A percentile compares a stretch with the other conserved stretches of the same genome.
Evolutionary conservation across 1,140 invertebrate genomes (phyloP).

Genomic region (Thalassaphorura encarpata): DNA sequence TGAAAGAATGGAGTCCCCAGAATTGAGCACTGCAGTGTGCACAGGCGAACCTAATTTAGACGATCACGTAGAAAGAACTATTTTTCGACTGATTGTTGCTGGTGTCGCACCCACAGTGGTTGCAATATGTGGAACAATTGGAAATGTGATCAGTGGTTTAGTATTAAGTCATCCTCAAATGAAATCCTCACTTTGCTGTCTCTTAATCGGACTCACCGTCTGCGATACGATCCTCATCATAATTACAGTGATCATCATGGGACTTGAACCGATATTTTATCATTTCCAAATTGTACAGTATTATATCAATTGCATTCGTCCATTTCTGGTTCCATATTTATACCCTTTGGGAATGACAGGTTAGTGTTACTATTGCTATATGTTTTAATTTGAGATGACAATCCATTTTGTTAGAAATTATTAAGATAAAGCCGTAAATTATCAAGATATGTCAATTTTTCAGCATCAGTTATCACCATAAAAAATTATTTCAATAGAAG

Average conservation of each 20-base stretch:
- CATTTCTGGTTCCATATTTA: background rate
- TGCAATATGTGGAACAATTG: slow-evolving; percentile 70
- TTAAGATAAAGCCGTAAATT: too few species aligned
- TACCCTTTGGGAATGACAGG: slow-evolving; percentile 1
- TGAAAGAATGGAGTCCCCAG: too few species aligned
- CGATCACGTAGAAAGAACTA: too few species aligned
- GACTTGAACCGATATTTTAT: slow-evolving; percentile 66
- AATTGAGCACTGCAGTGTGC: too few species aligned
- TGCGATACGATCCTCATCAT: slow-evolving; percentile 81
- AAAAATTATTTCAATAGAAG: too few species aligned
- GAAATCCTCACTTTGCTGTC: slow-evolving; percentile 86
- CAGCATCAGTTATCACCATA: too few species aligned
- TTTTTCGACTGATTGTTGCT: background rate
- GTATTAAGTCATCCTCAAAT: slow-evolving; percentile 82
- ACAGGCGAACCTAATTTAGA: too few species aligned
- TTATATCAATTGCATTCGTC: background rate
- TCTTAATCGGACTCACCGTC: slow-evolving; percentile 76
- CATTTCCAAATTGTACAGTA: slow-evolving; percentile 40
- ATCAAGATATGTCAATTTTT: too few species aligned
- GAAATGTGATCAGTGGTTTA: slow-evolving; percentile 82
- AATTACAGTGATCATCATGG: slow-evolving; percentile 74
- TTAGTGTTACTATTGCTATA: too few species aligned
- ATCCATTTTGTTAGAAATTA: too few species aligned
- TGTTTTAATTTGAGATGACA: too few species aligned
- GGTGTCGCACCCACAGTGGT: slow-evolving; percentile 48